Evolutionary conservation across 2,888 invertebrate genomes (phyloP), one percentile per base, ranked within the genome.

Genomic region (Andricus quercusramuli): DNA sequence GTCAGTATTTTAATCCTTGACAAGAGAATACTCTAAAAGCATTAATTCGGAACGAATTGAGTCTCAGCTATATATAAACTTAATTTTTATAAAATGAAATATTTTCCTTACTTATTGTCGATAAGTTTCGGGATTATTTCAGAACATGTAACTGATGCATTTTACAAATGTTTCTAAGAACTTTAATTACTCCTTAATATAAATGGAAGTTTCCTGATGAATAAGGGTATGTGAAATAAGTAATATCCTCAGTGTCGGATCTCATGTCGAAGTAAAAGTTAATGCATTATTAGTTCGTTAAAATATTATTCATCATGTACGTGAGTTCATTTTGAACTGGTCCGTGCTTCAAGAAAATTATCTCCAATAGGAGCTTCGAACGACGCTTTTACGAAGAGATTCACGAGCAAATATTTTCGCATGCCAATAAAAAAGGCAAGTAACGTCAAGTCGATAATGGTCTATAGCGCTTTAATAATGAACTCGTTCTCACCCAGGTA

Each of bases 351-450:
- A 47, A 70, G 47, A 70, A 70, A 70, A 51, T 70, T 51, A 70
- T 70, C 70, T 70, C 25, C 29, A 47, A 47, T 70, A 70, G 11
- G 17, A 68, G 47, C 25, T 17, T 68, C 25, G 47, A 29, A 70
- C 47, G 47, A 47, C 68, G 47, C 70, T 70, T 70, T 70, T 70
- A 70, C 29, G 51, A 51, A 70, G 51, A 70, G 47, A 70, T 70
- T 70, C 47, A 51, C 25, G 70, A 51, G 70, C 70, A 70, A 70
- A 70, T 51, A 70, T 70, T 70, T 70, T 70, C 47, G 47, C 70
- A 70, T 20, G 29, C 47, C 70, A 70, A 70, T 70, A 70, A 70
- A 51, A 70, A 70, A 70, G 62, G 6, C 22, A 51, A 70, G 70
- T 29, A 25, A 44, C 29, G 29, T 47, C 70, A 47, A 29, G 70